Percentiles rank a stretch among this genome's conserved stretches.
Evolutionary conservation across 2,797 vertebrate genomes (phyloP).

Genomic region (Eleutherodactylus coqui): DNA sequence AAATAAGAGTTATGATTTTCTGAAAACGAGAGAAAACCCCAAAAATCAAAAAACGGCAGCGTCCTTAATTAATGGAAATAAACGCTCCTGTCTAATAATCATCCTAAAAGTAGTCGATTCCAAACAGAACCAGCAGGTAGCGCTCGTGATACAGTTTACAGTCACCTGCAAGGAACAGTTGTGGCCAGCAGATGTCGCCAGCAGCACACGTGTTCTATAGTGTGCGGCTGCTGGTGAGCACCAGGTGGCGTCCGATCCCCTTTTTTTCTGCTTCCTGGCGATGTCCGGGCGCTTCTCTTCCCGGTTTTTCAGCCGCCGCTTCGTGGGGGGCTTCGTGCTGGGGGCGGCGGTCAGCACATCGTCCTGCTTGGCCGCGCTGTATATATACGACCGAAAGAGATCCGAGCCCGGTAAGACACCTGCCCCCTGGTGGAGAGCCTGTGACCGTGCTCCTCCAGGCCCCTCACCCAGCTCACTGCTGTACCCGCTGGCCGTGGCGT

Average conservation of each 20-base stretch:
- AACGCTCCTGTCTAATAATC: too few species aligned
- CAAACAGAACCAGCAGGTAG: background rate
- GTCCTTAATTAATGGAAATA: too few species aligned
- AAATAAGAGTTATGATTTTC: too few species aligned
- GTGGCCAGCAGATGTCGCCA: background rate
- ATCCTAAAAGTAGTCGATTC: background rate
- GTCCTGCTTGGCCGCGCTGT: conserved; percentile 66
- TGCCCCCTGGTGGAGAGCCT: background rate
- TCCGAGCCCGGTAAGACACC: conserved; percentile 65
- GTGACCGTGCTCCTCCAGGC: background rate
- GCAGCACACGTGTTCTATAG: background rate
- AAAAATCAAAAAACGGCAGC: too few species aligned
- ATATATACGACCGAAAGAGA: conserved; percentile 39
- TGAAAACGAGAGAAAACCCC: too few species aligned
- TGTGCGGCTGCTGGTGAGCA: background rate
- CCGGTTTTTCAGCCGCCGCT: conserved; percentile 62
- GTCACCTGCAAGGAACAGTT: background rate
- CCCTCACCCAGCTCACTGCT: too few species aligned
- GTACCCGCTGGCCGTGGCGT: too few species aligned
- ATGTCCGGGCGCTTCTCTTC: conserved; percentile 35
- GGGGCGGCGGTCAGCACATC: conserved; percentile 68
- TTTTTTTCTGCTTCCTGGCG: background rate
- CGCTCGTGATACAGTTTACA: background rate
- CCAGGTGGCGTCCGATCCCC: background rate
- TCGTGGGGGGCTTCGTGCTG: conserved; percentile 69